Evolutionary conservation across 2,797 vertebrate species (phyloP).

Genomic region (Malurus splendens): DNA sequence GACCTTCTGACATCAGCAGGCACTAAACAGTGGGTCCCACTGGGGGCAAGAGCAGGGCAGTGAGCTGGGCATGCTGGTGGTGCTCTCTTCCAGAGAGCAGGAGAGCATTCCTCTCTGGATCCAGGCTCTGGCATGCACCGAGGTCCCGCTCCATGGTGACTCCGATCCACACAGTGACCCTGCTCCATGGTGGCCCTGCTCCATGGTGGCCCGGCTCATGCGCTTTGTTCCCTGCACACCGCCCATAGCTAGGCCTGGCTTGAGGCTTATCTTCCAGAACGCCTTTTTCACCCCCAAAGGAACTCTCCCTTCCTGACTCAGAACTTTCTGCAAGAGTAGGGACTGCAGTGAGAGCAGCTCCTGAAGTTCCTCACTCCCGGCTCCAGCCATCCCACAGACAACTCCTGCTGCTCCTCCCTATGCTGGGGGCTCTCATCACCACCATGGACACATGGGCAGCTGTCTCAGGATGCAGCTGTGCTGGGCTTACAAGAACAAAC

Average conservation of each 20-base stretch:
- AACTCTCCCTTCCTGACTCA: neutral
- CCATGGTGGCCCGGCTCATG: neutral
- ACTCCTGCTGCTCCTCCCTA: neutral
- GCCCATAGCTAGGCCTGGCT: neutral
- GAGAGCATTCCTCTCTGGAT: neutral
- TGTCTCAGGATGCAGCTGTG: neutral
- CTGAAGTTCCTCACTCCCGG: neutral
- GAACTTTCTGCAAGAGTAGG: neutral
- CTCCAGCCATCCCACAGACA: neutral
- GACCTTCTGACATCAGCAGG: neutral
- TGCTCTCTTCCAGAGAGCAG: neutral
- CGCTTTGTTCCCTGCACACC: neutral
- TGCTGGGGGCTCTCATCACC: neutral
- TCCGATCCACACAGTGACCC: neutral
- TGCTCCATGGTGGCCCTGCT: neutral
- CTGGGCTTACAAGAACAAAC: neutral
- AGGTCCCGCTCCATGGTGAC: neutral
- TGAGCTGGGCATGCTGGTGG: accelerated
- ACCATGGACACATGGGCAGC: neutral
- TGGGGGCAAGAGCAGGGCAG: neutral
- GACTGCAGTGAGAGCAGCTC: neutral
- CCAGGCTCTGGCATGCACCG: neutral
- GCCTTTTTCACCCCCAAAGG: neutral
- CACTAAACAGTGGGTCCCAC: accelerated
- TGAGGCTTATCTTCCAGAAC: neutral